Evolutionary conservation across 2,113 vertebrate genomes (phyloP).

Genomic region (Pheucticus melanocephalus): DNA sequence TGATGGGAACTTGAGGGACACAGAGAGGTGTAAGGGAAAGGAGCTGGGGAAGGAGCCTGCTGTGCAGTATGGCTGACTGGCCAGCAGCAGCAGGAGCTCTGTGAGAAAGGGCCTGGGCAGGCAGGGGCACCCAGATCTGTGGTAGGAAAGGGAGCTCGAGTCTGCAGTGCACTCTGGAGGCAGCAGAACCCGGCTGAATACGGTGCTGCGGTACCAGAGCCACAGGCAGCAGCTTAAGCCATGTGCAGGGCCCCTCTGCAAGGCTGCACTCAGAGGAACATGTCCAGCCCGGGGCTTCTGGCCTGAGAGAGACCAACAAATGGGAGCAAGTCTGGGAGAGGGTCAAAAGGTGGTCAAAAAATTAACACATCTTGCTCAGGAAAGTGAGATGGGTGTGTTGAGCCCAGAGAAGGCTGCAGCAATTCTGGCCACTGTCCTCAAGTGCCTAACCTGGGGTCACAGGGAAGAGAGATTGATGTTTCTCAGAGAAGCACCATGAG

Average conservation of each 20-base stretch:
- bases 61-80: accelerated
- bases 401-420: neutral
- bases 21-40: neutral
- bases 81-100: too few relatives aligned
- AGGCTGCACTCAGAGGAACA: accelerated
- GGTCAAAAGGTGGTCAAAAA: neutral
- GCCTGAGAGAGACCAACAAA: neutral
- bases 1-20: neutral
- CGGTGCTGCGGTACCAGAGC: accelerated
- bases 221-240: accelerated
- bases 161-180: neutral
- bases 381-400: neutral
- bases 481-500: neutral
- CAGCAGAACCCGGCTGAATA: accelerated
- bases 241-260: accelerated
- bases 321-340: neutral
- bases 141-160: neutral
- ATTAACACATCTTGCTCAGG: accelerated
- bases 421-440: neutral
- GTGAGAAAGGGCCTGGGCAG: accelerated
- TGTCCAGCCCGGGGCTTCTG: neutral
- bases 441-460: neutral
- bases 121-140: too few relatives aligned
- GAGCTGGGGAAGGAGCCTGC: neutral
- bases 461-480: neutral